Conservation (phyloP, 2,888 invertebrate species). For the Strigamia maritima region DNA sequence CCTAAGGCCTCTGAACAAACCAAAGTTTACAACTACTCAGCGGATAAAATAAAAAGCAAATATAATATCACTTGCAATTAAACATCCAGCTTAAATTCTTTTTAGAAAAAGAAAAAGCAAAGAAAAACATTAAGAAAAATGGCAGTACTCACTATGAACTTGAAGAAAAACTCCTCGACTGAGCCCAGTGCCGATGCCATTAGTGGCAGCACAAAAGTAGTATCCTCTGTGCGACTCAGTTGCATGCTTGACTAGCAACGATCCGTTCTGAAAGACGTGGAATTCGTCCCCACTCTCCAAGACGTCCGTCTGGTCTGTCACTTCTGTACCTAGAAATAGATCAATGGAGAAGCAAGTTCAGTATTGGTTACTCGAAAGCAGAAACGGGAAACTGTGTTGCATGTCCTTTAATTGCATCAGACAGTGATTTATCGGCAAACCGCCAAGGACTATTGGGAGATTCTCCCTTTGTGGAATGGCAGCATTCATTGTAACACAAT, state of each 20-base stretch:
- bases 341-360: slow-evolving; percentile 21
- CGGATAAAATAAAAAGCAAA: neutral
- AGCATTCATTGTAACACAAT: slow-evolving; percentile 29
- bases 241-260: slow-evolving; percentile 40
- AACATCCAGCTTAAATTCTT: neutral
- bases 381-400: slow-evolving; percentile 23
- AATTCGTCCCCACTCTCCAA: slow-evolving; percentile 41
- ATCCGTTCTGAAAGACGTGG: slow-evolving; percentile 42
- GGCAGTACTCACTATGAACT: slow-evolving; percentile 40
- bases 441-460: slow-evolving; percentile 31
- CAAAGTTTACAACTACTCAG: slow-evolving; percentile 17
- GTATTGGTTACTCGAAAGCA: slow-evolving; percentile 19
- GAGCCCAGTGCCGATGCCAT: slow-evolving; percentile 42
- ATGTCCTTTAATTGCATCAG: slow-evolving; percentile 32
- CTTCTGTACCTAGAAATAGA: slow-evolving; percentile 20
- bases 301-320: slow-evolving; percentile 37
- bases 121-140: neutral
- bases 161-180: slow-evolving; percentile 41
- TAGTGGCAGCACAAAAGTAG: slow-evolving; percentile 42
- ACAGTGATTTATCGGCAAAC: slow-evolving; percentile 30
- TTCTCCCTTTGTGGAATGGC: slow-evolving; percentile 11
- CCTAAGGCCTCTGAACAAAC: neutral
- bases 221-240: slow-evolving; percentile 42
- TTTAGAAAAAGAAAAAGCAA: neutral
- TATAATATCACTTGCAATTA: neutral